phyloP scores from a whole-genome alignment of 2,113 vertebrate genomes.

The Poeciliopsis prolifica region DNA sequence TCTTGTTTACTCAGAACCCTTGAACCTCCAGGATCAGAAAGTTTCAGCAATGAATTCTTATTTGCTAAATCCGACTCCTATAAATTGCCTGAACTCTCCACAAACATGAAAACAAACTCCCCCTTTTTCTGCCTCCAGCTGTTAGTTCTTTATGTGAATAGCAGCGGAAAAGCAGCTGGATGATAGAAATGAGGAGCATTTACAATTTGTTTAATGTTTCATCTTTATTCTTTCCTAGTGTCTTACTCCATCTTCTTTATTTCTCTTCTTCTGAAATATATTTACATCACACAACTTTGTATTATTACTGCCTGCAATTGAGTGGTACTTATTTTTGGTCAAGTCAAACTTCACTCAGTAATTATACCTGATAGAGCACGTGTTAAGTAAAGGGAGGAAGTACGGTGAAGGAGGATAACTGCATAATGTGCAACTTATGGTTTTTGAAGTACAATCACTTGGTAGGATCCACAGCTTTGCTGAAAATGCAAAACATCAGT shows the following conservation, averaged over 20 bases:
- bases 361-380: conserved; percentile 33
- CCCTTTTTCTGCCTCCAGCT: conserved; percentile 55
- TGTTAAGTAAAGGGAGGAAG: conserved; percentile 35
- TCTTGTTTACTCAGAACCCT: conserved; percentile 78
- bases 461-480: conserved; percentile 29
- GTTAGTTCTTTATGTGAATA: conserved; percentile 50
- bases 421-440: conserved; percentile 46
- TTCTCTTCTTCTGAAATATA: conserved; percentile 19
- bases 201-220: conserved; percentile 65
- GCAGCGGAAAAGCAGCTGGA: conserved; percentile 31
- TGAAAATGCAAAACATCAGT: conserved; percentile 37
- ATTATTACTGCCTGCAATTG: conserved; percentile 13
- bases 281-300: conserved; percentile 27
- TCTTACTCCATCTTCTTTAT: conserved; percentile 12
- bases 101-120: conserved; percentile 68
- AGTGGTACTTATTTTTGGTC: conserved; percentile 30
- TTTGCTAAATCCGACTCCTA: conserved; percentile 77
- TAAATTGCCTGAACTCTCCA: conserved; percentile 72
- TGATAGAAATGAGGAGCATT: conserved; percentile 48
- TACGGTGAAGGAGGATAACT: conserved; percentile 18
- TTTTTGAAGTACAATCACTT: conserved; percentile 40
- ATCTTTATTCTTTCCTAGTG: conserved; percentile 23
- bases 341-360: conserved; percentile 27
- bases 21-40: conserved; percentile 72
- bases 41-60: conserved; percentile 73